A percentile compares a stretch with the other conserved stretches of the same genome.
phyloP scores from a whole-genome alignment of 2,113 vertebrate genomes.

The Scopus umbretta region DNA sequence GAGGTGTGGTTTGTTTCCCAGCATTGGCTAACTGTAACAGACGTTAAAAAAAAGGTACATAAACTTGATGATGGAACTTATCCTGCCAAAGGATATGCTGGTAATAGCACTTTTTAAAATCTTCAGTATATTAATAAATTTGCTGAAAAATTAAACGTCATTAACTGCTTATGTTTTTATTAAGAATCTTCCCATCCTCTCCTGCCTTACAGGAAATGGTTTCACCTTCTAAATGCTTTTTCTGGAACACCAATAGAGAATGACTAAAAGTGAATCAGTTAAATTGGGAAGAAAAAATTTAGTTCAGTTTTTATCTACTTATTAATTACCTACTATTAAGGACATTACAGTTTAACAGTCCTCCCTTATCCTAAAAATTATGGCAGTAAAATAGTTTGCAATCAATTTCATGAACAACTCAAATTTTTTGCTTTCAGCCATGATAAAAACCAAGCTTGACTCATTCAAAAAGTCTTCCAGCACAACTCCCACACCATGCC shows the following conservation, averaged over 20 bases:
- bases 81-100: not conserved
- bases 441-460: not conserved
- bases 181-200: not conserved
- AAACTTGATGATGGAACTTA: not conserved
- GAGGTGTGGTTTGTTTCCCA: not conserved
- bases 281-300: too few relatives aligned
- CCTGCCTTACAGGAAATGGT: slow-evolving; percentile 23
- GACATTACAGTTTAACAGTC: not conserved
- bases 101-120: not conserved
- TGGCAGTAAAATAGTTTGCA: not conserved
- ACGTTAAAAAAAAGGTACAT: not conserved
- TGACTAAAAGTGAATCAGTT: not conserved
- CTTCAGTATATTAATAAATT: not conserved
- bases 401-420: slow-evolving; percentile 23
- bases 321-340: slow-evolving; percentile 25
- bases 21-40: not conserved
- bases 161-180: not conserved
- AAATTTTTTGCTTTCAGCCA: not conserved
- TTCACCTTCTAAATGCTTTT: slow-evolving; percentile 1
- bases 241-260: not conserved
- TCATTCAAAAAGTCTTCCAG: slow-evolving; percentile 1
- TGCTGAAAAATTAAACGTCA: not conserved
- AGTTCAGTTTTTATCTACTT: too few relatives aligned
- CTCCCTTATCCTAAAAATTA: not conserved
- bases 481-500: not conserved